These are phyloP conservation scores for Phrynosoma platyrhinos DNA, from an alignment of 2,113 vertebrate genomes.

Conservation along the genomic window DNA sequence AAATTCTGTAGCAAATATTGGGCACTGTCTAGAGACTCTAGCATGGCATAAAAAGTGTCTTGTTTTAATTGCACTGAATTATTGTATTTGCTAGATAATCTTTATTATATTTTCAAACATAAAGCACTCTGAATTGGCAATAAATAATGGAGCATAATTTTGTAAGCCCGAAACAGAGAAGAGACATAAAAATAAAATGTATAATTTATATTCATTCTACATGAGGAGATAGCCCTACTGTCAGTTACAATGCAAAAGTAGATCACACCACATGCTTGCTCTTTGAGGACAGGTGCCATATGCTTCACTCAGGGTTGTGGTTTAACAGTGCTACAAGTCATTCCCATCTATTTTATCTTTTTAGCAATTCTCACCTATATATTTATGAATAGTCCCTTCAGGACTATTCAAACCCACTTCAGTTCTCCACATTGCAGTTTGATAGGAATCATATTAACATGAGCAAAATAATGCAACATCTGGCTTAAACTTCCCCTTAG, in stretches of 20 bases:
- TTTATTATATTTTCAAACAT: slow-evolving; percentile 27
- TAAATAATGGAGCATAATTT: slow-evolving; percentile 42
- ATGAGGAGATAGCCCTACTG: slow-evolving; percentile 29
- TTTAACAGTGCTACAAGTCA: not conserved
- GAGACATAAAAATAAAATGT: slow-evolving; percentile 25
- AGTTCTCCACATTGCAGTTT: not conserved
- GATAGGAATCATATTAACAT: not conserved
- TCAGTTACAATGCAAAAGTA: slow-evolving; percentile 34
- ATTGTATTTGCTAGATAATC: not conserved
- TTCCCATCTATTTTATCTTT: slow-evolving; percentile 51
- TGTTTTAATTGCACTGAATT: slow-evolving; percentile 38
- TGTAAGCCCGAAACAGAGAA: slow-evolving; percentile 42
- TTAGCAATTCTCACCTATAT: slow-evolving; percentile 51
- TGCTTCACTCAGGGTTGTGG: not conserved
- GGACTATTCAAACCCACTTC: no score
- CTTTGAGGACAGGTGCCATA: not conserved
- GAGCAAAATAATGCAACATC: not conserved
- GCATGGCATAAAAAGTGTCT: not conserved
- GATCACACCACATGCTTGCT: not conserved
- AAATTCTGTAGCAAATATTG: slow-evolving; percentile 9
- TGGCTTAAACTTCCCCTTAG: not conserved
- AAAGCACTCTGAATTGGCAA: slow-evolving; percentile 45
- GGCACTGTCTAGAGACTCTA: not conserved
- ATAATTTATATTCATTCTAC: slow-evolving; percentile 35
- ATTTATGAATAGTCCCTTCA: slow-evolving; percentile 20